Base-by-base conservation (phyloP, 92 coral and sea anemone genomes). In the Montipora capitata region DNA sequence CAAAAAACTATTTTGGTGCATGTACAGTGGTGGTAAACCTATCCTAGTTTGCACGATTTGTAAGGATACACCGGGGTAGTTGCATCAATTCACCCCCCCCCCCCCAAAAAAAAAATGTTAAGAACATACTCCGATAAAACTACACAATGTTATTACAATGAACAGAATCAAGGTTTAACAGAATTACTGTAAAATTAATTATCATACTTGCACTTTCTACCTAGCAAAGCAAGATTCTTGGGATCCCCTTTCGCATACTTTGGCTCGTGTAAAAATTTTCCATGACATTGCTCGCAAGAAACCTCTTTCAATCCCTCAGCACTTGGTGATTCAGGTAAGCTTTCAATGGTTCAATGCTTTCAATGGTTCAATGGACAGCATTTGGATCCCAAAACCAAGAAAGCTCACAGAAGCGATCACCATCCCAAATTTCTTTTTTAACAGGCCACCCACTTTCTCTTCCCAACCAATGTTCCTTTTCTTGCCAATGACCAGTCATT, bases 301-400 rank as follows among this genome's bases (percentile, higher is more conserved):
- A 90, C 40, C 66, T 93, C 92, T 82, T 78, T 92, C 74, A 70
- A 63, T 43, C 91, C 93, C 38, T 81, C 87, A 64, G 73, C 84
- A 63, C 16, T 42, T 80, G 89, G 85, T 88, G 58, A 74, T 79
- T 79, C 90, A 62, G 94, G 94, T 10, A 64, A 48, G 35, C 62
- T 59, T 77, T 71, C 66, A 61, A 93, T 90, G 54, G 58, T 48
- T n/a, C n/a, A n/a, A n/a, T n/a, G 67, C 52, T 59, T 77, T 72
- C 66, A 51, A 93, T 90, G 56, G 59, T 61, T 49, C 69, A n/a
- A n/a, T n/a, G n/a, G 57, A 76, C 58, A 51, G 57, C 73, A 66
- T 91, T 83, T 43, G 93, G 93, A 41, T 92, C 88, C 95, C 95
- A 88, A 79, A 94, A 94, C 96, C 95, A 94, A 0, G 94, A 85